Evolutionary conservation across 2,888 invertebrate species (phyloP), one percentile per base, ranked within the genome.

Genomic region (Dorcus hopei): DNA sequence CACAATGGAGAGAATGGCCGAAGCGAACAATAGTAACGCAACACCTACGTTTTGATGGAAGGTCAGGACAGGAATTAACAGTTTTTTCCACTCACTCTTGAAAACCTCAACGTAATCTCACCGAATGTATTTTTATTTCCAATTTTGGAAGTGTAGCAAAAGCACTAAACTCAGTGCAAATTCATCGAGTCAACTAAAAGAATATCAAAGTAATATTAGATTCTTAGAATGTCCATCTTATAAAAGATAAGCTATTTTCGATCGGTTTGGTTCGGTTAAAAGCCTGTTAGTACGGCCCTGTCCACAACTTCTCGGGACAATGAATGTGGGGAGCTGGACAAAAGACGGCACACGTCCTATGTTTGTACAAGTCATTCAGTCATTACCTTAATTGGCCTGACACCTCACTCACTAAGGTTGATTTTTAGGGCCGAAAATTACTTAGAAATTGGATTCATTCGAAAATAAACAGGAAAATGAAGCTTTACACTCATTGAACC

Each of bases 1-100:
- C 23, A 45, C 45, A 49, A 38, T 49, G 49, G 11, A 49, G 4
- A 52, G 52, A 52, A 52, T 52, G 52, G 33, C 3, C 33, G 49
- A 19, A 9, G 38, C 33, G 9, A 67, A 70, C 66, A 69, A 68
- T 67, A 55, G 65, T 59, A 65, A 64, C 61, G 54, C 57, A 64
- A 68, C 68, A 69, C 68, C 68, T 66, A 45, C 23, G 54, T 47
- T 54, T 51, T 62, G 51, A 58, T 19, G 9, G 45, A 19, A 45
- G 23, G 9, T 45, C 45, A 45, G 45, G 45, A 6, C 14, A 8
- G 45, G 45, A 42, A 33, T 42, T 42, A 14, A 7, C 11, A 42
- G 42, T 42, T 49, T 49, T 19, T 42, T 42, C 6, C 8, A 42
- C 6, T 42, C 0, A 5, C 0, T 14, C 1, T 14, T 42, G 42